These are phyloP conservation scores for Gallinago nigripennis DNA, from an alignment of 2,797 vertebrate species.

Conservation along the genomic window DNA sequence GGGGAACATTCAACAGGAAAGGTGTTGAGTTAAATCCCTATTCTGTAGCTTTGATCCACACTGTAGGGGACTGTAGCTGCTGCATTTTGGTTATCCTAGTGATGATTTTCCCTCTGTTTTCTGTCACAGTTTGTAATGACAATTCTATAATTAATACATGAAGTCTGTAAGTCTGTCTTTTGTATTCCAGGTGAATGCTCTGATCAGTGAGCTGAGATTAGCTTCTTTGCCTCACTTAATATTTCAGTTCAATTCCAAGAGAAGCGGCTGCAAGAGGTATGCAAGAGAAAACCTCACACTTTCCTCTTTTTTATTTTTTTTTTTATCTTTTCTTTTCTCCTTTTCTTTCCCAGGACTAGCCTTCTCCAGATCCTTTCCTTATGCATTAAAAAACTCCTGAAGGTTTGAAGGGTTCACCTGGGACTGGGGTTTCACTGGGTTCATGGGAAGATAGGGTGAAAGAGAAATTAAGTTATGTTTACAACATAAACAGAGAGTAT, in stretches of 20 bases:
- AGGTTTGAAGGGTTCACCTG: not conserved
- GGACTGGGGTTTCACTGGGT: not conserved
- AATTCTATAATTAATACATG: not conserved
- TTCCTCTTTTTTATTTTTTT: not conserved
- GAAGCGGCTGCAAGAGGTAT: not conserved
- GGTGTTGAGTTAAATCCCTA: not conserved
- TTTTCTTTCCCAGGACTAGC: not conserved
- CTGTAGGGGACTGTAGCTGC: not conserved
- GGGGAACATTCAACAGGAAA: rapidly evolving
- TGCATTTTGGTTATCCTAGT: not conserved
- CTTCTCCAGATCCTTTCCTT: not conserved
- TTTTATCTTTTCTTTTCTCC: not conserved
- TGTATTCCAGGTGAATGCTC: not conserved
- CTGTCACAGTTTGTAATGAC: not conserved
- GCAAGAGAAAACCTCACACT: not conserved
- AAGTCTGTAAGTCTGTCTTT: not conserved
- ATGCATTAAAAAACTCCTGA: not conserved
- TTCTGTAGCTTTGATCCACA: not conserved
- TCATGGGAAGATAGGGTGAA: not conserved
- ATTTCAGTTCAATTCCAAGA: not conserved
- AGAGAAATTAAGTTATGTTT: not conserved
- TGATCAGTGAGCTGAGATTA: not conserved
- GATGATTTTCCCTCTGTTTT: not conserved
- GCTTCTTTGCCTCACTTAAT: not conserved
- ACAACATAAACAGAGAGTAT: not conserved